Evolutionary conservation across 2,113 vertebrate species (phyloP), one percentile per base, ranked within the genome.

Genomic region (Bucco capensis): DNA sequence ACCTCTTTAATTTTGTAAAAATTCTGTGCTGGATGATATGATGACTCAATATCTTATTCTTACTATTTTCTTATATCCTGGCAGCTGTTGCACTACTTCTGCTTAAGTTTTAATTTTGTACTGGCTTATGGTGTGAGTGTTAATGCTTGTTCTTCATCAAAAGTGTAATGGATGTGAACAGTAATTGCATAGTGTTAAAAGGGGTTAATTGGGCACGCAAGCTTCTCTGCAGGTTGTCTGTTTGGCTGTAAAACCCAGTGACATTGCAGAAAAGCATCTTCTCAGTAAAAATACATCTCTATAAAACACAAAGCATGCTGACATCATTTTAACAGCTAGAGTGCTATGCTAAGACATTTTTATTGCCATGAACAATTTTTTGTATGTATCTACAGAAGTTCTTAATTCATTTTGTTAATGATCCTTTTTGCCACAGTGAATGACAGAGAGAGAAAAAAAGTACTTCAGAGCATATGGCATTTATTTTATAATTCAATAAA

Each of bases 171-270:
- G 66, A 92, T 93, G 37, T 81, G 83, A 93, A 62, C 30, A 42
- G 62, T 77, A 96, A 96, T 95, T 86, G 61, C 51, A 73, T 3
- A 53, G 70, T 77, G 49, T 85, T 96, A 95, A 95, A 95, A 90
- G 84, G 85, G 93, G 82, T 96, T 96, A 95, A 96, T 90, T 82
- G 49, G 74, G 38, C 73, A 77, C 0, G 0, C 49, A 58, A 28
- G 38, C 79, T 80, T 92, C 93, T 92, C 92, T 90, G 80, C 40
- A 73, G 86, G 80, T 88, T 2, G 0, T 69, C 57, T 4, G 1
- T 65, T 92, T 86, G 44, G 19, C 76, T 88, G 30, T 65, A 74
- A 92, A 94, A 94, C 77, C 69, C 74, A 86, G 44, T 44, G 49
- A 75, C 50, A 60, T 8, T 78, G 64, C 74, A 92, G 86, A 87